Evolutionary conservation across 2,888 invertebrate genomes (phyloP), one percentile per base, ranked within the genome.

Genomic region (Falcaria lacertinaria): DNA sequence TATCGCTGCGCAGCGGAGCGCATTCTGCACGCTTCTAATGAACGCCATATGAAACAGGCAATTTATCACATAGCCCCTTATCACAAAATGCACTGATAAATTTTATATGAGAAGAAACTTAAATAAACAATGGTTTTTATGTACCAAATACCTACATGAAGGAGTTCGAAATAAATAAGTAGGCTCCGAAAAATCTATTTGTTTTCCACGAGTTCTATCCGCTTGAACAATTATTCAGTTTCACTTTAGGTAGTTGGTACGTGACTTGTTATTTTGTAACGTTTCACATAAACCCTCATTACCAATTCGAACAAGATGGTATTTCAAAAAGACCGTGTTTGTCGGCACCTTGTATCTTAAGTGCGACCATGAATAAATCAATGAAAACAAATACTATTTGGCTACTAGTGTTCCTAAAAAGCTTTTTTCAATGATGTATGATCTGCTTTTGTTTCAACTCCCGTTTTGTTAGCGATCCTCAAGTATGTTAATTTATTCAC

Each of bases 351-450:
- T 83, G 61, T 80, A 80, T 80, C 76, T 69, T 55, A 64, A 62
- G 59, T 72, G 66, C 74, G 84, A 84, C 87, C 87, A 85, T 88
- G 89, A 88, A 89, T 87, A 88, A 85, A 87, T 87, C 82, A 86
- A 87, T 87, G 86, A 89, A 88, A 89, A 89, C 88, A 88, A 89
- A 87, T 87, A 89, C 70, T 80, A 84, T 87, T 83, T 74, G 80
- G 83, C 87, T 85, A 85, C 89, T 78, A 83, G 86, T 87, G 72
- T 86, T 81, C 77, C 74, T 69, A 79, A 85, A 81, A 11, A 80
- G 74, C 66, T 72, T 74, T 80, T 83, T 81, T 71, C 73, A 80
- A 75, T 70, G 69, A 80, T 71, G 71, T 74, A 80, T 76, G 74
- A 83, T 80, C 76, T 74, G 39, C 74, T 69, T 73, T 89, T 88